Conservation (phyloP, 92 coral and sea anemone species). For the Heteractis magnifica region DNA sequence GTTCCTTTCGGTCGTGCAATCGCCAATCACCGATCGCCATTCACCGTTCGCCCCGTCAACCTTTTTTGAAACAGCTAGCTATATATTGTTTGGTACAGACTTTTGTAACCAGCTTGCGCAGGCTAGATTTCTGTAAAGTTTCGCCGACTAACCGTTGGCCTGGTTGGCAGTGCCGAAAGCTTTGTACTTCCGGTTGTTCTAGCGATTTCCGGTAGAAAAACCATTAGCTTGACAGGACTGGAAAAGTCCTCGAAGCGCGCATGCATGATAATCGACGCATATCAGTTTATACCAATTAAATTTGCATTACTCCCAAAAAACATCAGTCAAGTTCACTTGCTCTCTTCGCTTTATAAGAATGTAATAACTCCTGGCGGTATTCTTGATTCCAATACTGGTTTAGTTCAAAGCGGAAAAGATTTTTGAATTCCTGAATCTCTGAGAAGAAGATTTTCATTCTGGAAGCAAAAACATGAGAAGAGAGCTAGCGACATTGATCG, state of each 20-base stretch:
- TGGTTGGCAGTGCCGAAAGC: background rate
- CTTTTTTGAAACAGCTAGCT: too few species aligned
- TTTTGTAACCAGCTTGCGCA: too few species aligned
- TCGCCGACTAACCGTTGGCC: too few species aligned
- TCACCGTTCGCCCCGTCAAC: too few species aligned
- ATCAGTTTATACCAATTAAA: background rate
- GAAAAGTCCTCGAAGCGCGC: background rate
- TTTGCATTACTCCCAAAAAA: constrained; percentile 19
- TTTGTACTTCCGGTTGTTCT: background rate
- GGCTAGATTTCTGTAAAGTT: too few species aligned
- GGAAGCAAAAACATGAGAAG: constrained; percentile 1
- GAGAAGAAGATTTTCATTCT: background rate
- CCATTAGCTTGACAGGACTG: background rate
- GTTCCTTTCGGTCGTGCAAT: too few species aligned
- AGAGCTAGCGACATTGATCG: background rate
- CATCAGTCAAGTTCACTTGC: constrained; percentile 8
- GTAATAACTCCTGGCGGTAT: background rate
- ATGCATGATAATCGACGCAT: background rate
- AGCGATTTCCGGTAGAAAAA: background rate
- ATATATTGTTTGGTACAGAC: too few species aligned
- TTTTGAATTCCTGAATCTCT: constrained; percentile 18
- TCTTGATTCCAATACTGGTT: background rate
- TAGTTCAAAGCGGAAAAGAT: background rate
- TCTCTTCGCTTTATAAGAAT: constrained; percentile 11
- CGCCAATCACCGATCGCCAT: too few species aligned